phyloP scores from a whole-genome alignment of 2,888 invertebrate species.

The Matsumyia berberina region DNA sequence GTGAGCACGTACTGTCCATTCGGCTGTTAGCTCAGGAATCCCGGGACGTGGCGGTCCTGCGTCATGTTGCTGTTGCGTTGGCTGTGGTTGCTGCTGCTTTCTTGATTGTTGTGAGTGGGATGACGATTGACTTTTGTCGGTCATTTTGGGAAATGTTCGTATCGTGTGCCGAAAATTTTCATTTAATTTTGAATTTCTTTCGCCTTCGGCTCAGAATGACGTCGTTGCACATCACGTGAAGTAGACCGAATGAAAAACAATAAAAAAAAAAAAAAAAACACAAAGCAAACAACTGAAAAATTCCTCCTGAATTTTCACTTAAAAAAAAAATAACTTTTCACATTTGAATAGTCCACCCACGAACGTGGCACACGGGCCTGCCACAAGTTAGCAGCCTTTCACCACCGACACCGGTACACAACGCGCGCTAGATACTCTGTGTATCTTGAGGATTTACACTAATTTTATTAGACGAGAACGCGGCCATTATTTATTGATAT shows the following conservation, averaged over 20 bases:
- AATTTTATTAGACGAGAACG: conserved; percentile 57
- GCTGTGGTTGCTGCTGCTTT: conserved; percentile 5
- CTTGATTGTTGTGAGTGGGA: conserved; percentile 47
- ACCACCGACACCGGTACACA: conserved; percentile 19
- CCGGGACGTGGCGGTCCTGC: conserved; percentile 27
- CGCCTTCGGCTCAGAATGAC: conserved; percentile 66
- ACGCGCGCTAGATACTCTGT: conserved; percentile 41
- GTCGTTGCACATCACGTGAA: conserved; percentile 73
- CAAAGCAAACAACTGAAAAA: conserved; percentile 32
- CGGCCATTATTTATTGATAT: conserved; percentile 69
- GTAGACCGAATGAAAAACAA: conserved; percentile 4
- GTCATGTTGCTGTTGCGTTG: conserved; percentile 21
- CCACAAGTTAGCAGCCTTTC: conserved; percentile 4
- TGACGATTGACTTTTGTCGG: conserved; percentile 66
- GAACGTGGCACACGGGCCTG: conserved; percentile 11
- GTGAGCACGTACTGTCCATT: conserved; percentile 89
- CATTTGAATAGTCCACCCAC: conserved; percentile 63
- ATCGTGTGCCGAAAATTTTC: conserved; percentile 42
- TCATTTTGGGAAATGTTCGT: conserved; percentile 57
- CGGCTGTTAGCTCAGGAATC: conserved; percentile 84
- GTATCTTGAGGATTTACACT: conserved; percentile 50
- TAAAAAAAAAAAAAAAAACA: conserved; percentile 15
- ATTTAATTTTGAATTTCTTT: conserved; percentile 71
- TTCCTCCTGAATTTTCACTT: conserved; percentile 38
- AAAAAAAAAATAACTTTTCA: conserved; percentile 20